Percentiles rank a stretch among this genome's conserved stretches.
phyloP scores from a whole-genome alignment of 2,797 vertebrate genomes.

The Cetoscarus ocellatus region DNA sequence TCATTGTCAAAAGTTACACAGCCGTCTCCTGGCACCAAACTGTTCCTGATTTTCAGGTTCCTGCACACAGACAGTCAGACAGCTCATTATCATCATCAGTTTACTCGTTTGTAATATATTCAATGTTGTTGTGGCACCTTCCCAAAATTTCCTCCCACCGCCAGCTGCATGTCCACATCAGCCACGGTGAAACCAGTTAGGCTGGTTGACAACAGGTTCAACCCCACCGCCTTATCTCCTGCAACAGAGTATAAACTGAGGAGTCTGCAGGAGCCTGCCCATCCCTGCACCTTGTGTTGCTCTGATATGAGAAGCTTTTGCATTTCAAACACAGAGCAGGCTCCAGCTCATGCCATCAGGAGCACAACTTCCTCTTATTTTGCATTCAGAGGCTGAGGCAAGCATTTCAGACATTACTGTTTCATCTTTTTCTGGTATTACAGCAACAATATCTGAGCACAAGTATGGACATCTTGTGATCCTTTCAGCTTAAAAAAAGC shows the following conservation, averaged over 20 bases:
- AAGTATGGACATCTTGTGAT: not conserved
- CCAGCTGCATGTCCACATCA: constrained; percentile 8
- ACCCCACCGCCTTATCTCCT: constrained; percentile 16
- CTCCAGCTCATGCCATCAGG: not conserved
- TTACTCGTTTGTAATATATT: not conserved
- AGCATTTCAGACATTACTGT: not conserved
- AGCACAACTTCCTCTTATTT: not conserved
- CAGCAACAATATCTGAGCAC: not conserved
- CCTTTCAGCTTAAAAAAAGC: not conserved
- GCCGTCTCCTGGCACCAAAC: not conserved
- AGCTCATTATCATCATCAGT: not conserved
- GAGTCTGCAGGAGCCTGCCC: constrained; percentile 1
- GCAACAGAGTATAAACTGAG: constrained; percentile 5
- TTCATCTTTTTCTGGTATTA: not conserved
- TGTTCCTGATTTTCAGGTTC: not conserved
- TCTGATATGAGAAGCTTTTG: not conserved
- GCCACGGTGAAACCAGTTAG: constrained; percentile 45
- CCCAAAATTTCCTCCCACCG: constrained; percentile 9
- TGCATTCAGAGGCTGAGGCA: not conserved
- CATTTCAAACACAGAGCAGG: not conserved
- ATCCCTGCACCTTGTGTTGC: not conserved
- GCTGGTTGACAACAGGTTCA: constrained; percentile 4
- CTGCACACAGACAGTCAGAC: not conserved
- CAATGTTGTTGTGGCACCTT: constrained; percentile 8
- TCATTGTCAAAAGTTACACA: not conserved